Base-by-base conservation (phyloP, 2,113 vertebrate genomes). In the Ariopsis seemanni region DNA sequence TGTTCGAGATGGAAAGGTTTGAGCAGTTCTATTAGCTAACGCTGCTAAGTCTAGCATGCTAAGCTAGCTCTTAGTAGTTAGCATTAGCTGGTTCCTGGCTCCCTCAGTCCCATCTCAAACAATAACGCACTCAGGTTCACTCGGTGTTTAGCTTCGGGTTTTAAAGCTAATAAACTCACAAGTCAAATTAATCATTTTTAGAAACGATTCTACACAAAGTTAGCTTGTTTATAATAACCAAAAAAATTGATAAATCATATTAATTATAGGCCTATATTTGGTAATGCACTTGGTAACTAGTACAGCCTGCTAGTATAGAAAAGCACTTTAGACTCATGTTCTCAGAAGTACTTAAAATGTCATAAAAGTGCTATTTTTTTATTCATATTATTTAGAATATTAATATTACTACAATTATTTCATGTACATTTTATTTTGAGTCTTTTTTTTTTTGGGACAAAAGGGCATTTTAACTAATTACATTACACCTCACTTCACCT, bases 1-100 rank as follows among this genome's bases (percentile, higher is more conserved):
- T 75, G 60, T 88, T 88, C 60, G 86, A 84, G 60, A 79, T 84
- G 71, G 82, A 84, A 7, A 1, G 82, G 58, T 48, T 67, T 62
- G 2, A 88, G 71, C 82, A 4, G n/a, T 78, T 82, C 7, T 4
- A 74, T 74, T 34, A 83, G 80, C 86, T 74, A 63, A 82, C 57
- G 25, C 57, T 15, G 53, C 58, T 65, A 53, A 42, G 30, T 1
- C 57, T 77, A 65, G 58, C 69, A 52, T 85, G 84, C 84, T 78
- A 85, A 27, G 2, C 42, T 42, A 42, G 42, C 42, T 71, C 15
- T 0, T 6, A 69, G 52, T 74, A 60, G 83, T 25, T 85, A 60
- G 42, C 55, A 67, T 82, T 72, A 82, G 86, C 79, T 74, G 17
- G 58, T 63, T 67, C 18, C n/a, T 17, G 63, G 67, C 86, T 72